Percentiles rank a stretch among this genome's conserved stretches.
Conservation (phyloP, 64 coral and sea anemone species). For the Dendrophyllia cribrosa region DNA sequence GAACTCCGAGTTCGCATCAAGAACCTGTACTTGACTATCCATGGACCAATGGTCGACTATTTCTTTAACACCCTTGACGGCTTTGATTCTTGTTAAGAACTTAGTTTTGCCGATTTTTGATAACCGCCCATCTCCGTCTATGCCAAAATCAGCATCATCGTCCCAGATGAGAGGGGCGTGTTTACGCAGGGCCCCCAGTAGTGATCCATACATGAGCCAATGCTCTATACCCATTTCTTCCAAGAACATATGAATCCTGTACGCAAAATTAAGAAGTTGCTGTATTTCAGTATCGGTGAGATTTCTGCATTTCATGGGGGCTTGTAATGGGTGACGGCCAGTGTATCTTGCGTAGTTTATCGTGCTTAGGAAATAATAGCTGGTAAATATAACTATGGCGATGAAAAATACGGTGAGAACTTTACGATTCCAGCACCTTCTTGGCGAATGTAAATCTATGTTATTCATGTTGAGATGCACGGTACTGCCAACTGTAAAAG, state of each 20-base stretch:
- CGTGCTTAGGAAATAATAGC: no score
- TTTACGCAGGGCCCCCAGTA: slow-evolving; percentile 31
- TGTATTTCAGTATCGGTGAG: background rate
- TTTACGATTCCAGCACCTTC: no score
- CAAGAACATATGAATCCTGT: slow-evolving; percentile 20
- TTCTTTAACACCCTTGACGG: background rate
- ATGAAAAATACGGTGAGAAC: no score
- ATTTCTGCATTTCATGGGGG: background rate
- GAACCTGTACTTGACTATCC: background rate
- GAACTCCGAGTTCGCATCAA: background rate
- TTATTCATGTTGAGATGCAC: no score
- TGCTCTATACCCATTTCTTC: slow-evolving; percentile 26
- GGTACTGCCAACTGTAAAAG: no score
- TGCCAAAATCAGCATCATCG: slow-evolving; percentile 33
- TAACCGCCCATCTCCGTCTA: background rate
- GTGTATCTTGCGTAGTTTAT: background rate
- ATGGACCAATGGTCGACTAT: background rate
- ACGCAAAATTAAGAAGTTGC: slow-evolving; percentile 28
- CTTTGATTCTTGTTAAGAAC: background rate
- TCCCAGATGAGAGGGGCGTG: slow-evolving; percentile 52
- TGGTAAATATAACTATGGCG: no score
- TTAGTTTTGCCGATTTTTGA: slow-evolving; percentile 29
- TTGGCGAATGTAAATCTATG: no score
- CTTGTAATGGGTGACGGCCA: background rate
- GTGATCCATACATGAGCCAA: slow-evolving; percentile 60